Percentiles rank a stretch among this genome's conserved stretches.
These are phyloP conservation scores for Peribatodes rhomboidaria DNA, from an alignment of 2,888 invertebrate genomes.

Conservation along the genomic window DNA sequence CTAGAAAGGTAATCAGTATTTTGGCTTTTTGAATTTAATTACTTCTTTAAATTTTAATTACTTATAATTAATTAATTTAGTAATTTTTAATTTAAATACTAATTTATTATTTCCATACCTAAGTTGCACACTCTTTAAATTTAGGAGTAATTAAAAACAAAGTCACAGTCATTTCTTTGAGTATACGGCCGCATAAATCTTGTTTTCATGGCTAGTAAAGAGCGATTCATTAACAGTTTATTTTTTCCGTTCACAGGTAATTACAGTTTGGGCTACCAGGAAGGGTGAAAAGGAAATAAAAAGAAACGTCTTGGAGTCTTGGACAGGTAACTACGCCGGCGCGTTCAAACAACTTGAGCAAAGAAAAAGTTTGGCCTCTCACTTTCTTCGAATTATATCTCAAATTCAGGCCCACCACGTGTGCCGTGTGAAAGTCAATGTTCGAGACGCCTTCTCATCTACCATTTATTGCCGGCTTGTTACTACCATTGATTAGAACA, in stretches of 20 bases:
- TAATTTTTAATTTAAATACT: too few relatives aligned
- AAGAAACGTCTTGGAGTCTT: conserved; percentile 37
- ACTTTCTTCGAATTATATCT: conserved; percentile 76
- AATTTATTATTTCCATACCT: background rate
- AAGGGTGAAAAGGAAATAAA: conserved; percentile 39
- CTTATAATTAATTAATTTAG: too few relatives aligned
- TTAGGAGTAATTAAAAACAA: background rate
- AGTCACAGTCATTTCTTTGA: conserved; percentile 11
- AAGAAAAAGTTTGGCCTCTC: conserved; percentile 80
- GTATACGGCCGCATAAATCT: conserved; percentile 23
- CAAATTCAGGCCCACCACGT: conserved; percentile 66
- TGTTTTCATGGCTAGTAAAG: conserved; percentile 29
- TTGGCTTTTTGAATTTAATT: too few relatives aligned
- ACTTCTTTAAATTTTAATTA: too few relatives aligned
- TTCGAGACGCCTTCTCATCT: conserved; percentile 63
- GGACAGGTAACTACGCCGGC: conserved; percentile 41
- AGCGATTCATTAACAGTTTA: conserved; percentile 43
- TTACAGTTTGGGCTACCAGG: conserved; percentile 43
- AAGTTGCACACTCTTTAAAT: background rate
- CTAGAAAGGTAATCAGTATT: too few relatives aligned
- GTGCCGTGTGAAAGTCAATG: conserved; percentile 76
- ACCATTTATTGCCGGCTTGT: conserved; percentile 61
- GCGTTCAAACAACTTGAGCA: conserved; percentile 70
- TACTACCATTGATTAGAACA: conserved; percentile 62
- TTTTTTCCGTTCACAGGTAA: conserved; percentile 63